Base-by-base conservation (phyloP, 1,140 invertebrate species). In the Pseudomyrmex flavicornis region DNA sequence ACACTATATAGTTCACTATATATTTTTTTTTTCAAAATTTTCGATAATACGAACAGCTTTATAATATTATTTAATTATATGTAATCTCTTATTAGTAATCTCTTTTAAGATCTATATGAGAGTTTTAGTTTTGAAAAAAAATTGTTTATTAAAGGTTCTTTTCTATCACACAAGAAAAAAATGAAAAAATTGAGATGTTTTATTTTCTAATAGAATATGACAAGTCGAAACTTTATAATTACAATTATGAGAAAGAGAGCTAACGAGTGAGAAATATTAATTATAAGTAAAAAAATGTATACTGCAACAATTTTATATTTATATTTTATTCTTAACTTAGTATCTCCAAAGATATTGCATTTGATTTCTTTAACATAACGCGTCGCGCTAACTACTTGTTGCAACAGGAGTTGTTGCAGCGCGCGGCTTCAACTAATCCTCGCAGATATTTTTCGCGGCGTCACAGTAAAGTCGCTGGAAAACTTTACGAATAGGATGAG, bases 301-400 rank as follows among this genome's bases (percentile, higher is more conserved):
- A 35, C 7, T 35, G 7, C 5, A 35, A 5, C 3, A 35, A 35
- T 35, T 35, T 35, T 35, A 0, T 35, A 35, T 7, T 7, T 35
- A 35, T 35, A 7, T 7, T 35, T 7, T 35, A 35, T 35, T 35
- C 35, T 35, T 54, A 54, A 46, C 12, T 77, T 17, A 76, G 54
- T 46, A 68, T 66, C 66, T 66, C 54, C n/a, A 12, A 20, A 35
- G 74, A n/a, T 77, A 68, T 17, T 52, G 50, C 13, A 52, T 10
- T 13, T 52, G 9, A 44, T 46, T 7, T 70, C 44, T 17, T 10
- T 48, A 20, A 70, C 20, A 48, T 44, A 52, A n/a, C 22, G 7
- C n/a, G 52, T 48, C 63, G 65, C 22, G 44, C 66, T 79, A 80
- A 80, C 66, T 80, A 80, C 76, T 80, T 80, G 76, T 80, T 72